These are phyloP conservation scores for Onychomys leucogaster DNA, from an alignment of 2,797 vertebrate genomes.

Conservation along the genomic window DNA sequence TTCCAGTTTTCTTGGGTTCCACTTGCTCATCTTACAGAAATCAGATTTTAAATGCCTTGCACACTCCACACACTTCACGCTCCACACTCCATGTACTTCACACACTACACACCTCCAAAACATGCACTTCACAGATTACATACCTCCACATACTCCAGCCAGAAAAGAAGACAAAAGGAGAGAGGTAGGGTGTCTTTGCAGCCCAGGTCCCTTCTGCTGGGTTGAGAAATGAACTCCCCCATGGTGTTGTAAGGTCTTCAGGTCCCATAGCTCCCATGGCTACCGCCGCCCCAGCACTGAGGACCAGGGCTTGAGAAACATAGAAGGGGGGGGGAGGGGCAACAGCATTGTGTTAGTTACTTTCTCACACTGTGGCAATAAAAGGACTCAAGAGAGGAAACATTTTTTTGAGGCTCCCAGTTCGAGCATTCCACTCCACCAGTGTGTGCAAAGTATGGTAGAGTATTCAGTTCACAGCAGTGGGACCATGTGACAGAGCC, in stretches of 20 bases:
- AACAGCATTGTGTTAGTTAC: not conserved
- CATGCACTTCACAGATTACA: not conserved
- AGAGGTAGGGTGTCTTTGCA: not conserved
- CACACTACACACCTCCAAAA: not conserved
- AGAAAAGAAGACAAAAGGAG: no score
- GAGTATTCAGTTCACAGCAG: not conserved
- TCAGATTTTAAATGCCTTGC: not conserved
- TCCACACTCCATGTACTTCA: not conserved
- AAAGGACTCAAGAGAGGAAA: not conserved
- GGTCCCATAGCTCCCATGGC: not conserved
- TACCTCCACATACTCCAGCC: not conserved
- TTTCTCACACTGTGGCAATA: not conserved
- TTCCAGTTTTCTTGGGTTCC: not conserved
- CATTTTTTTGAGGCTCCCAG: not conserved
- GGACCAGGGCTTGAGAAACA: no score
- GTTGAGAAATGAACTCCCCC: not conserved
- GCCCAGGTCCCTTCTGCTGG: no score
- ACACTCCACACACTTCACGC: not conserved
- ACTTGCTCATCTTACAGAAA: not conserved
- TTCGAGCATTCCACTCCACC: not conserved
- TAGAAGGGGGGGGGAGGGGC: accelerated
- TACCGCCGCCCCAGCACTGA: no score
- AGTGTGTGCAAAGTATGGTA: not conserved
- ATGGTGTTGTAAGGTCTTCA: no score
- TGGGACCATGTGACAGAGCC: not conserved